Conservation (phyloP, 1,140 invertebrate genomes). For the Cherax destructor region DNA sequence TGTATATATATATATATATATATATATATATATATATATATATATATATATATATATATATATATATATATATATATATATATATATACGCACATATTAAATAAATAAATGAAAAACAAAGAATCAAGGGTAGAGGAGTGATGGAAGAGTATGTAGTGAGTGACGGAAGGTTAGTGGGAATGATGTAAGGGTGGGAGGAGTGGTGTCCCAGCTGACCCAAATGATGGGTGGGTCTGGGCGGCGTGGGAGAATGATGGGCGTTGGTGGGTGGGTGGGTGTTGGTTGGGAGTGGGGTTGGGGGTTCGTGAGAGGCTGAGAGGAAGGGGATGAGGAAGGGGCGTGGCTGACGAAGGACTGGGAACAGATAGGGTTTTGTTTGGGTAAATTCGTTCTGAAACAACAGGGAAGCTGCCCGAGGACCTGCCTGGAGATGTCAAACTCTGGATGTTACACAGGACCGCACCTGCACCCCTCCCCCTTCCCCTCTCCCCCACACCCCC, state of each 20-base stretch:
- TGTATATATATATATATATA: no score
- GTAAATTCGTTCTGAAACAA: slow-evolving; percentile 58
- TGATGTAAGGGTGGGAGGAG: neutral
- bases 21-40: no score
- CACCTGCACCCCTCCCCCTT: slow-evolving; percentile 33
- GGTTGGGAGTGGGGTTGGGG: slow-evolving; percentile 5
- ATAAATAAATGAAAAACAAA: no score
- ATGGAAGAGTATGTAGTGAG: no score
- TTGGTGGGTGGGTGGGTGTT: neutral
- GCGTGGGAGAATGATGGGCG: neutral
- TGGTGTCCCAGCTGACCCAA: neutral
- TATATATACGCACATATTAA: no score
- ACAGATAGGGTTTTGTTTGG: slow-evolving; percentile 59
- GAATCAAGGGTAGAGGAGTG: no score
- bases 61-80: no score
- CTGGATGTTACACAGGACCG: slow-evolving; percentile 42
- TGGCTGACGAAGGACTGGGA: slow-evolving; percentile 38
- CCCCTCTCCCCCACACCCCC: neutral
- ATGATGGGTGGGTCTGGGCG: neutral
- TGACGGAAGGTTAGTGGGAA: neutral
- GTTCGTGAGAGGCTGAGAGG: neutral
- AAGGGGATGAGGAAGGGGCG: neutral
- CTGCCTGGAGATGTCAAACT: slow-evolving; percentile 33
- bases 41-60: no score
- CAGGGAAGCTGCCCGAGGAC: slow-evolving; percentile 18